A percentile compares a stretch with the other conserved stretches of the same genome.
phyloP scores from a whole-genome alignment of 2,113 vertebrate species.

The Capreolus pygargus region DNA sequence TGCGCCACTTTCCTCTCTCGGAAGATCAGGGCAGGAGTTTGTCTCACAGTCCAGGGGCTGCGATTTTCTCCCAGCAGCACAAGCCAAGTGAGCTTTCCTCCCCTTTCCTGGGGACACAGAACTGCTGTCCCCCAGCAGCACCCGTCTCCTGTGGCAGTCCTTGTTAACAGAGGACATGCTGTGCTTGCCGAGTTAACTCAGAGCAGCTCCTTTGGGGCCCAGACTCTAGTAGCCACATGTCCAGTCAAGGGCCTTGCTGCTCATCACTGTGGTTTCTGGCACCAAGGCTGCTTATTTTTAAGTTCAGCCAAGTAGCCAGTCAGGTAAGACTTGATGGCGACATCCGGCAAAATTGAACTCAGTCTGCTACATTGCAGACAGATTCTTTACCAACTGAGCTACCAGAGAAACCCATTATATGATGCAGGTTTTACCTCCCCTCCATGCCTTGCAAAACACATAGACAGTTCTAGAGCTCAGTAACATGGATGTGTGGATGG shows the following conservation, averaged over 20 bases:
- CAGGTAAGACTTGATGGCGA: neutral
- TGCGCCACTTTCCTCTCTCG: neutral
- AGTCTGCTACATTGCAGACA: neutral
- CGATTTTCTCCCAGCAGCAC: neutral
- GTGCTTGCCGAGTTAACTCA: rapidly evolving
- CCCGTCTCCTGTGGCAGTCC: neutral
- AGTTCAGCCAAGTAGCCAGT: neutral
- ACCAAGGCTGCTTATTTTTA: neutral
- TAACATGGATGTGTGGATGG: rapidly evolving
- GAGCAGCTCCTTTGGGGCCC: neutral
- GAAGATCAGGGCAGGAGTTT: neutral
- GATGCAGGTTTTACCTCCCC: neutral
- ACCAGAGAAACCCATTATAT: neutral
- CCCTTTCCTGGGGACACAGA: neutral
- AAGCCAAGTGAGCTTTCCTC: neutral
- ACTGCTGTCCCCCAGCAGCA: neutral
- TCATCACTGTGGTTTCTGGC: neutral
- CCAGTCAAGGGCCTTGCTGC: neutral
- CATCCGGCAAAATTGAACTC: neutral
- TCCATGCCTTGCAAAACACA: neutral
- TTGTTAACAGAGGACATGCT: neutral
- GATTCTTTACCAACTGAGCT: neutral
- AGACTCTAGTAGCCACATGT: rapidly evolving
- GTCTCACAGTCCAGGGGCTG: neutral
- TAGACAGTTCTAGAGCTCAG: neutral